phyloP scores from a whole-genome alignment of 2,113 vertebrate species.

The Circaetus gallicus region DNA sequence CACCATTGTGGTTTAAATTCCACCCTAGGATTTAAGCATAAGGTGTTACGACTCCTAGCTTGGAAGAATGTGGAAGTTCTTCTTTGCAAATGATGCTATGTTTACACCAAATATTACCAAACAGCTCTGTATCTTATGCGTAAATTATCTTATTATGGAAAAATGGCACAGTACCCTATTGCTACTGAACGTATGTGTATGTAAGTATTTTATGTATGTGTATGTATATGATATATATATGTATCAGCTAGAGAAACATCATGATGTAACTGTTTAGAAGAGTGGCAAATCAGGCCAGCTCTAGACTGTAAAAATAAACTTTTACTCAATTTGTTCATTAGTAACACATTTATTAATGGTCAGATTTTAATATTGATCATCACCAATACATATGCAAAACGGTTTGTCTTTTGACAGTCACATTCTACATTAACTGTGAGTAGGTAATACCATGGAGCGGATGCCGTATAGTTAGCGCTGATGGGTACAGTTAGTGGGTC shows the following conservation, averaged over 20 bases:
- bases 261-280: background rate
- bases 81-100: background rate
- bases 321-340: background rate
- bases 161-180: background rate
- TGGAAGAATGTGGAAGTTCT: background rate
- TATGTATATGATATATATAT: background rate
- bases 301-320: background rate
- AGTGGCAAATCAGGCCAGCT: background rate
- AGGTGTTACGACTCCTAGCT: background rate
- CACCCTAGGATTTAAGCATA: background rate
- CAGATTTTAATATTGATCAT: background rate
- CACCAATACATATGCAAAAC: background rate
- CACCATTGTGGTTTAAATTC: background rate
- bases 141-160: background rate
- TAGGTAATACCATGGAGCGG: background rate
- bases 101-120: background rate
- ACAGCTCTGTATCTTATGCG: background rate
- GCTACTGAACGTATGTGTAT: background rate
- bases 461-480: background rate
- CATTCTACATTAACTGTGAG: background rate
- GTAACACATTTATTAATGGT: background rate
- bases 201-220: background rate
- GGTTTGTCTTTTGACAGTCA: background rate
- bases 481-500: background rate
- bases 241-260: background rate